Evolutionary conservation across 2,888 invertebrate genomes (phyloP).

Genomic region (Eupithecia vulgata): DNA sequence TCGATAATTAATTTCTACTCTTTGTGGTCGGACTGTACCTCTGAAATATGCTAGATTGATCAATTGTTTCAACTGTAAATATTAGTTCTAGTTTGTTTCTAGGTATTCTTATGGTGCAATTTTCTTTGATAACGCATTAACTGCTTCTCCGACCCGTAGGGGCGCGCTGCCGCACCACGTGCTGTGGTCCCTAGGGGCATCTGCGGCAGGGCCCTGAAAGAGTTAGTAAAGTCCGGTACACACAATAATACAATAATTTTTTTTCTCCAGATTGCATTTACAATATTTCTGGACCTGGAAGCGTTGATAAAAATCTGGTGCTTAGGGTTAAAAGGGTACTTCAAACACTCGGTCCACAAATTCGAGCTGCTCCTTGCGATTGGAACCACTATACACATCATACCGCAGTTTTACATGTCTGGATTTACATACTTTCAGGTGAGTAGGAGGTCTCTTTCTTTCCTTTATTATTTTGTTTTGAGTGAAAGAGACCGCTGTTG

Average conservation of each 20-base stretch:
- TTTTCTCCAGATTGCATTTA: constrained; percentile 91
- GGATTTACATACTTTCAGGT: constrained; percentile 98
- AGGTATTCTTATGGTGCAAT: not conserved
- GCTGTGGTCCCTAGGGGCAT: no score
- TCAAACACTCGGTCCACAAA: constrained; percentile 98
- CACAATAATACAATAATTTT: not conserved
- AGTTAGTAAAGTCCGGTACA: not conserved
- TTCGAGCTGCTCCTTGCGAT: constrained; percentile 97
- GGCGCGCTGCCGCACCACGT: no score
- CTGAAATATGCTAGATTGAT: not conserved
- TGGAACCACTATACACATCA: constrained; percentile 96
- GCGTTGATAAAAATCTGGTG: constrained; percentile 99
- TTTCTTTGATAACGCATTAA: no score
- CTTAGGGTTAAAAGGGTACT: constrained; percentile 96
- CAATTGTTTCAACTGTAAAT: not conserved
- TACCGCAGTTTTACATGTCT: constrained; percentile 96
- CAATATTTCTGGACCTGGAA: constrained; percentile 96
- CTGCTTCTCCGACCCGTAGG: no score
- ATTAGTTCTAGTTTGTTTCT: not conserved
- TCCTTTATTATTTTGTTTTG: not conserved
- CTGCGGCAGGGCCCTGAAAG: no score
- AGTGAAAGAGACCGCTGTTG: not conserved
- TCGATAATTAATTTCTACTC: no score
- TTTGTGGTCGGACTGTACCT: no score
- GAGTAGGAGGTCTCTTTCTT: constrained; percentile 32